Evolutionary conservation across 2,113 vertebrate genomes (phyloP).

Genomic region (Donacobius atricapilla): DNA sequence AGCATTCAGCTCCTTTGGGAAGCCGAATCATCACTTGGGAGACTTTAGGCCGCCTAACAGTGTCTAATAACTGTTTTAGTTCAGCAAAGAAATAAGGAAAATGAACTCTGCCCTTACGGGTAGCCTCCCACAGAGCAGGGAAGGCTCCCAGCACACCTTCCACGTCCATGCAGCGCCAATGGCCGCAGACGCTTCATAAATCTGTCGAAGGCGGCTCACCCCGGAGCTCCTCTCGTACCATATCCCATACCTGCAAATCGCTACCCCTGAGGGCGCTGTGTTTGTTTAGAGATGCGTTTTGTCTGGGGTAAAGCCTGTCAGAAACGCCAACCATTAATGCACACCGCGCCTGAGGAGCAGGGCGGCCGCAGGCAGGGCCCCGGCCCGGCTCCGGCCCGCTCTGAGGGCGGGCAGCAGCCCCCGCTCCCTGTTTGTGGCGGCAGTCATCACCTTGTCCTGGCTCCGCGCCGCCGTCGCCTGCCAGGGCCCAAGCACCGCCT

Average conservation of each 20-base stretch:
- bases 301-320: not conserved
- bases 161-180: rapidly evolving
- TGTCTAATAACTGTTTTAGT: not conserved
- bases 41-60: not conserved
- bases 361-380: too few species aligned
- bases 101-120: not conserved
- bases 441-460: conserved; percentile 63
- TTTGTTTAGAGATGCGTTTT: not conserved
- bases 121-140: not conserved
- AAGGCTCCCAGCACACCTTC: not conserved
- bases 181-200: not conserved
- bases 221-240: not conserved
- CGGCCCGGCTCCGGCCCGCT: too few species aligned
- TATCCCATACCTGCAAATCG: not conserved
- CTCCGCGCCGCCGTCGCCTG: conserved; percentile 45
- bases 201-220: not conserved
- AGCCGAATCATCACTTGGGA: not conserved
- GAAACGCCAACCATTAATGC: not conserved
- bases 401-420: too few species aligned
- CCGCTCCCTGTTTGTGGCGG: conserved; percentile 49
- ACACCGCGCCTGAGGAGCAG: not conserved
- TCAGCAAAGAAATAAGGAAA: not conserved
- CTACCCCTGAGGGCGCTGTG: not conserved
- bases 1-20: not conserved
- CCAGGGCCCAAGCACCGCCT: conserved; percentile 55